A percentile compares a stretch with the other conserved stretches of the same genome.
Evolutionary conservation across 2,797 vertebrate species (phyloP).

Genomic region (Gymnothorax javanicus): DNA sequence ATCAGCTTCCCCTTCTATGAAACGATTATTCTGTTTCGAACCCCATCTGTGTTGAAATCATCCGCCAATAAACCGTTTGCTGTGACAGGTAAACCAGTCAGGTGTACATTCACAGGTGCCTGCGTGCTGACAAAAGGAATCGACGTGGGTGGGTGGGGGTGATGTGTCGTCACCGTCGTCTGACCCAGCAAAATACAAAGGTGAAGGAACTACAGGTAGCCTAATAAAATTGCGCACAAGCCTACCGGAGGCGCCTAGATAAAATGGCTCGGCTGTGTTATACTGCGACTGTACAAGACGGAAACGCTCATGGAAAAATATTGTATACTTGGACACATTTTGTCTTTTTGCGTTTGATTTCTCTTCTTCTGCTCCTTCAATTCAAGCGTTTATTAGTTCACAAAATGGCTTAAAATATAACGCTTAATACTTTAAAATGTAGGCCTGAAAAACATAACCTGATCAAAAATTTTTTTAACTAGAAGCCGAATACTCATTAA

Average conservation of each 20-base stretch:
- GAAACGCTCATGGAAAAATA: neutral
- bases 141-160: constrained; percentile 25
- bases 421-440: neutral
- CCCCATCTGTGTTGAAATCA: neutral
- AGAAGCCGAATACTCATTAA: neutral
- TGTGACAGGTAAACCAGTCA: constrained; percentile 46
- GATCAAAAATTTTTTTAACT: neutral
- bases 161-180: constrained; percentile 27
- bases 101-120: constrained; percentile 48
- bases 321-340: neutral
- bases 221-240: neutral
- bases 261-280: neutral
- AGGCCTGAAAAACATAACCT: neutral
- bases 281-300: neutral
- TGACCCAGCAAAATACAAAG: constrained; percentile 11
- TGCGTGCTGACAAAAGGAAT: constrained; percentile 7
- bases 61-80: constrained; percentile 18
- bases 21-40: neutral
- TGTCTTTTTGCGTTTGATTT: neutral
- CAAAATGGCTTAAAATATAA: neutral
- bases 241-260: neutral
- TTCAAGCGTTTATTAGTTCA: neutral
- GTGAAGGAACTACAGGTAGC: neutral
- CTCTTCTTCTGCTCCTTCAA: constrained; percentile 10
- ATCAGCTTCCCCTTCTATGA: neutral